Conservation (phyloP, 1,140 invertebrate species). For the Hermatobates lingyangjiaoensis region DNA sequence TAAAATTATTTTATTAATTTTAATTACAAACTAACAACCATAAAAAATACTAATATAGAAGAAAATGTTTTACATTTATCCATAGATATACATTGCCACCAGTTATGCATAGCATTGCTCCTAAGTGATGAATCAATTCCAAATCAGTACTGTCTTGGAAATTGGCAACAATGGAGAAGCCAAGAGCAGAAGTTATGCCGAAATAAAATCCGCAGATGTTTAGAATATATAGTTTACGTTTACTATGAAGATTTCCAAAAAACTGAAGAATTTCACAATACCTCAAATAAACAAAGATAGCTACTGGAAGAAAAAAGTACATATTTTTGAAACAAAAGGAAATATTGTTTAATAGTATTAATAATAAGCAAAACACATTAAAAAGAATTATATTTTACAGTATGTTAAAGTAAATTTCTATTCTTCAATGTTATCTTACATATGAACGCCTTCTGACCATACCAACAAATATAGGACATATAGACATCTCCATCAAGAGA, state of each 20-base stretch:
- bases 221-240: slow-evolving; percentile 25
- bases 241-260: slow-evolving; percentile 19
- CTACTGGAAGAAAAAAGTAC: slow-evolving; percentile 25
- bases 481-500: too few relatives aligned
- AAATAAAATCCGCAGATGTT: slow-evolving; percentile 34
- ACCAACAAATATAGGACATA: too few relatives aligned
- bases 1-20: slow-evolving; percentile 20
- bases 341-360: too few relatives aligned
- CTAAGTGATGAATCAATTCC: slow-evolving; percentile 43
- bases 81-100: slow-evolving; percentile 44
- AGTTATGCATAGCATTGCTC: slow-evolving; percentile 46
- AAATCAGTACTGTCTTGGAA: slow-evolving; percentile 61
- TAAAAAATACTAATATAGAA: too few relatives aligned
- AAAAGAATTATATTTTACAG: too few relatives aligned
- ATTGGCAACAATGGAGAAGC: slow-evolving; percentile 50
- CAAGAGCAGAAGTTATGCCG: slow-evolving; percentile 36
- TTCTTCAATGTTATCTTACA: too few relatives aligned
- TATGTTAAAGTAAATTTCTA: too few relatives aligned
- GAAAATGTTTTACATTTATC: slow-evolving; percentile 41
- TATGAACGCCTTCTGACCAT: too few relatives aligned
- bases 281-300: slow-evolving; percentile 30
- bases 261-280: slow-evolving; percentile 30
- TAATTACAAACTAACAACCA: too few relatives aligned
- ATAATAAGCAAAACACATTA: too few relatives aligned
- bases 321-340: too few relatives aligned